These are phyloP conservation scores for Tragopan temminckii DNA, from an alignment of 2,797 vertebrate species.

Conservation along the genomic window DNA sequence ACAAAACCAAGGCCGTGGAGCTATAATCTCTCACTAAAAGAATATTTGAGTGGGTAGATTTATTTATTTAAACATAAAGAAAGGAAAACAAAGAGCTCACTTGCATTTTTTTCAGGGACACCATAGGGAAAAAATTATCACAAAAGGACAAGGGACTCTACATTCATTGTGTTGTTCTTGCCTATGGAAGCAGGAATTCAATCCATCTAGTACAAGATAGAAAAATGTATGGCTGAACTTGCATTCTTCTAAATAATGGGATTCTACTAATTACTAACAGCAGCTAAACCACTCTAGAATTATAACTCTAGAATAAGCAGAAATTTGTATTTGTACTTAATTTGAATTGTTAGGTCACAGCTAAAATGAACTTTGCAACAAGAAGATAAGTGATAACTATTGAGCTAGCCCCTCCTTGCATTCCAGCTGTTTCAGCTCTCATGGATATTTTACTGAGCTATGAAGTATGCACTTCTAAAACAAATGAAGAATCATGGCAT, in stretches of 20 bases:
- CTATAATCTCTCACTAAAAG: neutral
- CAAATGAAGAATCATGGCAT: neutral
- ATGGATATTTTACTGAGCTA: neutral
- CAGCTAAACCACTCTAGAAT: neutral
- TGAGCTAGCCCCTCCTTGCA: neutral
- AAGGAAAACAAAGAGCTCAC: neutral
- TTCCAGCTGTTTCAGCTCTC: neutral
- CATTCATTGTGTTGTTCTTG: neutral
- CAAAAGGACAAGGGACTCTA: neutral
- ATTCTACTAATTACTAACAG: neutral
- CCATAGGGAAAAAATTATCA: neutral
- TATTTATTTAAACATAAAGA: neutral
- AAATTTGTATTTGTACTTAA: neutral
- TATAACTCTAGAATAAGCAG: neutral
- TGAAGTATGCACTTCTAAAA: neutral
- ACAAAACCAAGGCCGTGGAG: neutral
- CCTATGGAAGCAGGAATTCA: neutral
- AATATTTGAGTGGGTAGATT: no score
- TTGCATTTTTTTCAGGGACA: neutral
- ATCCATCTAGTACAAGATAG: neutral
- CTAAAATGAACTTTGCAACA: no score
- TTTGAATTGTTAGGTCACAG: neutral
- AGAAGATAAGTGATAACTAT: neutral
- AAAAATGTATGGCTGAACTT: neutral
- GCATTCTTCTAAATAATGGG: neutral